Percentiles rank a stretch among this genome's conserved stretches.
Evolutionary conservation across 2,113 vertebrate species (phyloP).

Genomic region (mouse (Mus musculus)): GRCm39 chrX:94489001-94489500

Average conservation of each 20-base stretch:
- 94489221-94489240: background rate
- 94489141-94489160: constrained; percentile 14
- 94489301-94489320: background rate
- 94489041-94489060: background rate
- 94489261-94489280: background rate
- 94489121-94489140: background rate
- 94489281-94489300: background rate
- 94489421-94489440: no score
- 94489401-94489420: no score
- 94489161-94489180: background rate
- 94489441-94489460: no score
- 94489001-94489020: background rate
- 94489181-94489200: constrained; percentile 55
- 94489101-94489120: background rate
- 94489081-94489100: background rate
- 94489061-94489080: background rate
- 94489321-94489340: no score
- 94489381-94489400: no score
- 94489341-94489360: no score
- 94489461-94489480: background rate
- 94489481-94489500: constrained; percentile 14
- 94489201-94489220: background rate
- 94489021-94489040: background rate
- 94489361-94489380: no score
- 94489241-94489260: constrained; percentile 45